These are phyloP conservation scores for Porites divaricata DNA, from an alignment of 92 coral and sea anemone genomes.

Conservation along the genomic window DNA sequence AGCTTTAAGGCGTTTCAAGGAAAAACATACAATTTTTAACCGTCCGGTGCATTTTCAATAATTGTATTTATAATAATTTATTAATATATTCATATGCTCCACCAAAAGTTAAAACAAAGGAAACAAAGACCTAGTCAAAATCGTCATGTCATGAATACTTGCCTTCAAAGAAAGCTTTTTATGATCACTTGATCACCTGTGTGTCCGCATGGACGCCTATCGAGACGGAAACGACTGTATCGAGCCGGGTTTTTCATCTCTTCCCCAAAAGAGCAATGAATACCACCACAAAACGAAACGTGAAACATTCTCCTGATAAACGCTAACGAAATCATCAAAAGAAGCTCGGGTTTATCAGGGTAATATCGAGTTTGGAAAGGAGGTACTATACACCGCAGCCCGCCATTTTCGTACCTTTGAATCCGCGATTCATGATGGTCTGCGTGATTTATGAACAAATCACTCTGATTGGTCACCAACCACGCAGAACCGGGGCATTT, in stretches of 20 bases:
- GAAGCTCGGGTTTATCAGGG: no score
- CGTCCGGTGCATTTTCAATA: background rate
- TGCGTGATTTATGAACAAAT: constrained; percentile 2
- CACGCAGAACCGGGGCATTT: constrained; percentile 67
- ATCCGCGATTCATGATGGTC: background rate
- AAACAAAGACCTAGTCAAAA: background rate
- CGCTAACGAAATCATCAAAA: no score
- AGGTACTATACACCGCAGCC: no score
- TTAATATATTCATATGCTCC: background rate
- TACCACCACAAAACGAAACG: background rate
- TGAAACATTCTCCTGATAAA: no score
- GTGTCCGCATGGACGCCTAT: background rate
- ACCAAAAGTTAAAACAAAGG: background rate
- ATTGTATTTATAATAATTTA: no score
- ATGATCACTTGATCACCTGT: no score
- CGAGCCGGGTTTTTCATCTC: background rate
- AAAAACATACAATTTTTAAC: background rate
- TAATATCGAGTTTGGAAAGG: background rate
- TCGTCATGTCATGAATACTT: background rate
- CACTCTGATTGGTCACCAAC: constrained; percentile 68
- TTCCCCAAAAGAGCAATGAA: background rate
- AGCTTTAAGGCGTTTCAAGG: background rate
- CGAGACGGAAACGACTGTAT: background rate
- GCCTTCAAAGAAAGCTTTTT: background rate
- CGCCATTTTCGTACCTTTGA: background rate